phyloP scores from a whole-genome alignment of 2,888 invertebrate genomes.

The Blera fallax region DNA sequence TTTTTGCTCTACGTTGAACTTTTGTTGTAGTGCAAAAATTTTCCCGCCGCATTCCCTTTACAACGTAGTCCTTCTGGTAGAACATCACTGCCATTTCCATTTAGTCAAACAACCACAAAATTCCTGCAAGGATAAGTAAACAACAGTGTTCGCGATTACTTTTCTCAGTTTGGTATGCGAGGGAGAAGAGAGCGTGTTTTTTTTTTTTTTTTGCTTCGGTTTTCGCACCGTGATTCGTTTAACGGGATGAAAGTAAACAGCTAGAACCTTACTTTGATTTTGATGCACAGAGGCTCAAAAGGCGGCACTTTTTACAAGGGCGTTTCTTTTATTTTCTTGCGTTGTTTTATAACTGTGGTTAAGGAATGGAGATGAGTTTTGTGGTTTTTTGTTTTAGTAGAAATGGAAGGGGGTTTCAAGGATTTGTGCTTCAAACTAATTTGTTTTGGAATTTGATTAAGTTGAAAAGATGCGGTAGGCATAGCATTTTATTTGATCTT shows the following conservation, averaged over 20 bases:
- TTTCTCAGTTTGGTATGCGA: constrained; percentile 4
- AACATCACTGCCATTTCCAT: constrained; percentile 31
- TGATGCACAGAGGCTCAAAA: background rate
- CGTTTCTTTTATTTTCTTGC: background rate
- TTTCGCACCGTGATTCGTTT: constrained; percentile 16
- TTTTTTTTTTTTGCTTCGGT: background rate
- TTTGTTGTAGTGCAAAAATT: constrained; percentile 9
- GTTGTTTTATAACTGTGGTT: background rate
- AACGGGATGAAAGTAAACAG: constrained; percentile 25
- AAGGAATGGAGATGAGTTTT: background rate
- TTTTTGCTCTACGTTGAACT: background rate
- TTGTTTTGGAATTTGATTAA: background rate
- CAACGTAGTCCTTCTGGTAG: constrained; percentile 10
- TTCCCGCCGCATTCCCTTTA: constrained; percentile 8
- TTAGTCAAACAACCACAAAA: constrained; percentile 34
- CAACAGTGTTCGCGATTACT: constrained; percentile 38
- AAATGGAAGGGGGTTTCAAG: background rate
- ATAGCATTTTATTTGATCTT: background rate
- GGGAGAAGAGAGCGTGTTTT: background rate
- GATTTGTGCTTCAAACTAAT: background rate
- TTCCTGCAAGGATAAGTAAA: constrained; percentile 36
- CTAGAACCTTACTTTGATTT: constrained; percentile 8
- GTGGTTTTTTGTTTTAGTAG: background rate
- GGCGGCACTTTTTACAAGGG: background rate
- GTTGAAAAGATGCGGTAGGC: background rate